These are phyloP conservation scores for Hydrolagus affinis DNA, from an alignment of 2,113 vertebrate genomes.

Conservation along the genomic window DNA sequence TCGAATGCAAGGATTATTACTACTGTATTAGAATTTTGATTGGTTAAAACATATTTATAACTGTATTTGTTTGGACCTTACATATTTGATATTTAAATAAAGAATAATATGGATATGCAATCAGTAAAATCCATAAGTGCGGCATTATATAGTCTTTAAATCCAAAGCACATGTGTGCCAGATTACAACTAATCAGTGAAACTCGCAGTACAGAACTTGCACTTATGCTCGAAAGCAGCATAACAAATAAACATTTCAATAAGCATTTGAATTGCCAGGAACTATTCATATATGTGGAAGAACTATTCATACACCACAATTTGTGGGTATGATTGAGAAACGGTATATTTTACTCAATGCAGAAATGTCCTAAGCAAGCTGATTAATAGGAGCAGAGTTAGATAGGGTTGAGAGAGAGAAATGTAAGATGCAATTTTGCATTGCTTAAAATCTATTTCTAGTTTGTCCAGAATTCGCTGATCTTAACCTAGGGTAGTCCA, in stretches of 20 bases:
- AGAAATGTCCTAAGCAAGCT: neutral
- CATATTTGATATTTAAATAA: neutral
- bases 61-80: too few species aligned
- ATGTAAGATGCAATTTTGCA: neutral
- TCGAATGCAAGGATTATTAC: too few species aligned
- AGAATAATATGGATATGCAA: neutral
- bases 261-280: neutral
- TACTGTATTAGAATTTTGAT: too few species aligned
- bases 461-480: too few species aligned
- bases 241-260: neutral
- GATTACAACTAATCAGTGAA: neutral
- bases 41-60: too few species aligned
- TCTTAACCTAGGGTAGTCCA: too few species aligned
- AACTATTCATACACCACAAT: neutral
- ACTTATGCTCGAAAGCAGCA: neutral
- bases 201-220: neutral
- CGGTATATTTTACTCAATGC: neutral
- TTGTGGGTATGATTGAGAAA: neutral
- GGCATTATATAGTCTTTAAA: neutral
- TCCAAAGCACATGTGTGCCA: neutral
- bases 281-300: neutral
- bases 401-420: neutral
- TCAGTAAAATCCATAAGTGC: neutral
- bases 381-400: neutral
- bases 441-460: neutral